Percentiles rank a stretch among this genome's conserved stretches.
These are phyloP conservation scores for Lophotis ruficrista DNA, from an alignment of 2,113 vertebrate species.

Conservation along the genomic window DNA sequence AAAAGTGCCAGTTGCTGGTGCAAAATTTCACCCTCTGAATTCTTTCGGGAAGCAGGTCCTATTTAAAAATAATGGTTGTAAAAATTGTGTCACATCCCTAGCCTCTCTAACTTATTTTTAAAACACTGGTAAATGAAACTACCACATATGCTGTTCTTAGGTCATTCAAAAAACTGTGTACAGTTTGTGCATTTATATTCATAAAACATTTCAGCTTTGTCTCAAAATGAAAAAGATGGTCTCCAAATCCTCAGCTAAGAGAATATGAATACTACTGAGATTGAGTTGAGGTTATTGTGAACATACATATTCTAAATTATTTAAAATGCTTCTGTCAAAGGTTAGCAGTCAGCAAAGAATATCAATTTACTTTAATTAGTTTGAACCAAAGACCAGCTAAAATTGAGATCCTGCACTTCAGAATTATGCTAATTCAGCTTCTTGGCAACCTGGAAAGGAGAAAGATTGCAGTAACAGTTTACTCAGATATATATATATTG, in stretches of 20 bases:
- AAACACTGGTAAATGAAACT: neutral
- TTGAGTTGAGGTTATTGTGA: neutral
- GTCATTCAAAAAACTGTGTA: neutral
- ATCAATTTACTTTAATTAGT: neutral
- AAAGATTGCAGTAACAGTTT: neutral
- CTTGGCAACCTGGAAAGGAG: neutral
- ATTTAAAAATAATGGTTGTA: neutral
- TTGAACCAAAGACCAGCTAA: neutral
- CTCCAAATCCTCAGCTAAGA: neutral
- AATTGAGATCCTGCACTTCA: neutral
- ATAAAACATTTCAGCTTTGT: neutral
- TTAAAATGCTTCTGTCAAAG: constrained; percentile 17
- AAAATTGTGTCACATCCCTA: neutral
- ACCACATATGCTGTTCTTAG: neutral
- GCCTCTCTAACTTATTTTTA: neutral
- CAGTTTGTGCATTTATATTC: neutral
- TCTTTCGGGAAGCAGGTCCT: neutral
- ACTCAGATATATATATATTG: neutral
- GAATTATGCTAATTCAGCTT: neutral
- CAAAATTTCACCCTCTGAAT: neutral
- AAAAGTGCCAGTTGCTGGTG: neutral
- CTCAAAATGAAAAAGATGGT: neutral
- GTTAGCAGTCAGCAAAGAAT: constrained; percentile 1
- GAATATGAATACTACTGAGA: neutral
- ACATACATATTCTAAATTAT: constrained; percentile 32